phyloP scores from a whole-genome alignment of 1,140 invertebrate species.

The Drosophila mayri region DNA sequence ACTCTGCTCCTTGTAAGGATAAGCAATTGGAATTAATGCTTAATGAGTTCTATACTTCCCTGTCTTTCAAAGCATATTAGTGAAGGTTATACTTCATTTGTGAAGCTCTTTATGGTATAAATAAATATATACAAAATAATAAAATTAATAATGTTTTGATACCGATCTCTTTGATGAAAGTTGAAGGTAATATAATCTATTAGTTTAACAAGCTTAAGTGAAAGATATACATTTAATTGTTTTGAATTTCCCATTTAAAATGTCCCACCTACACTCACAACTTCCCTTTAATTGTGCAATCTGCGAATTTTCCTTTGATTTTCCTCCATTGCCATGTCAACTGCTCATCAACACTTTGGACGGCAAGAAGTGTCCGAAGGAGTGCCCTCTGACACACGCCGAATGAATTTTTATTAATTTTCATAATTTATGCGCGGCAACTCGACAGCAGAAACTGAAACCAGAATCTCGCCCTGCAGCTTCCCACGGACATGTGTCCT shows the following conservation, averaged over 20 bases:
- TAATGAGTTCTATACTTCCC: slow-evolving; percentile 20
- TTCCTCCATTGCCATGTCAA: slow-evolving; percentile 56
- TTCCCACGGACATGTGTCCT: slow-evolving; percentile 30
- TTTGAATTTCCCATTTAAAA: slow-evolving; percentile 23
- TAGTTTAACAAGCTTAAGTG: neutral
- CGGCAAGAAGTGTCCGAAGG: slow-evolving; percentile 35
- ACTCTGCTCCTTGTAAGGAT: neutral
- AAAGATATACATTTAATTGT: neutral
- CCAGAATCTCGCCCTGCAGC: slow-evolving; percentile 35
- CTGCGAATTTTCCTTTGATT: slow-evolving; percentile 50
- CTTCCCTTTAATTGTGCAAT: slow-evolving; percentile 72
- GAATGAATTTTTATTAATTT: slow-evolving; percentile 81
- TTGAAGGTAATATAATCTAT: neutral
- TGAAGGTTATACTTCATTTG: neutral
- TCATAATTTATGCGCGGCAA: slow-evolving; percentile 74
- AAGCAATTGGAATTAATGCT: neutral
- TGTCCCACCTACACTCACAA: slow-evolving; percentile 54
- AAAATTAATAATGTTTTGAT: neutral
- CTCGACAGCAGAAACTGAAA: slow-evolving; percentile 38
- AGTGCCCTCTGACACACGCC: slow-evolving; percentile 25
- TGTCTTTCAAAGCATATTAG: neutral
- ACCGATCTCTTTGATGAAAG: neutral
- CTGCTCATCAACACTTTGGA: slow-evolving; percentile 67
- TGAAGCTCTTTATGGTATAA: neutral
- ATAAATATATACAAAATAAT: neutral